Percentiles rank a stretch among this genome's conserved stretches.
Conservation (phyloP, 2,113 vertebrate genomes). For the Sardina pilchardus region DNA sequence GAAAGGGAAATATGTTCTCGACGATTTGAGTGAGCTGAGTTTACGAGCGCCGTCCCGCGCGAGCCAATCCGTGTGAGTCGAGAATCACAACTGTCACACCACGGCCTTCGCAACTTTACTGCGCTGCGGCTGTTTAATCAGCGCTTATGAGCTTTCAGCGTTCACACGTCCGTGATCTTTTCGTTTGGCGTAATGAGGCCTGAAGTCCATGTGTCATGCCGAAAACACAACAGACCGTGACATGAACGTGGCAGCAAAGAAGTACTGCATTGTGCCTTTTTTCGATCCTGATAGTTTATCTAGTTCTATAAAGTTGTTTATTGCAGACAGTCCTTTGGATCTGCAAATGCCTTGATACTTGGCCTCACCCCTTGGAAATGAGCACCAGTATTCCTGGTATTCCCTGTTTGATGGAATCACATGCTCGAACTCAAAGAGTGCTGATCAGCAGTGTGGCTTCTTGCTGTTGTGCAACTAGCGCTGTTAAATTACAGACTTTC, state of each 20-base stretch:
- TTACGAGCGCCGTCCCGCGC: not conserved
- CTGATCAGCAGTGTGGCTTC: no score
- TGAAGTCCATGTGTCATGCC: not conserved
- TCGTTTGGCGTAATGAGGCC: not conserved
- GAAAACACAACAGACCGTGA: not conserved
- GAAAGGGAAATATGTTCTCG: slow-evolving; percentile 28
- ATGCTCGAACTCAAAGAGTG: no score
- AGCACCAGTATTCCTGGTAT: no score
- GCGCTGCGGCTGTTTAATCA: not conserved
- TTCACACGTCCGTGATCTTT: not conserved
- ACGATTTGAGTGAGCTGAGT: not conserved
- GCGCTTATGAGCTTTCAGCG: not conserved
- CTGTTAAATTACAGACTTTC: not conserved
- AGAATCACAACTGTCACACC: not conserved
- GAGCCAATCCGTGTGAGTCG: not conserved
- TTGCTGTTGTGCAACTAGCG: not conserved
- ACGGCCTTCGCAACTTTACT: not conserved
- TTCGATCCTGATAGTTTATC: no score
- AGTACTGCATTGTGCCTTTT: no score
- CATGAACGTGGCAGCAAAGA: not conserved
- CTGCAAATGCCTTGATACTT: no score
- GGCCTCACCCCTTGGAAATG: no score
- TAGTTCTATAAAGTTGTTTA: no score
- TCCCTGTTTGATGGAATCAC: no score
- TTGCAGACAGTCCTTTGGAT: no score